Conservation (phyloP, 2,113 vertebrate species). For the Psettodes erumei region DNA sequence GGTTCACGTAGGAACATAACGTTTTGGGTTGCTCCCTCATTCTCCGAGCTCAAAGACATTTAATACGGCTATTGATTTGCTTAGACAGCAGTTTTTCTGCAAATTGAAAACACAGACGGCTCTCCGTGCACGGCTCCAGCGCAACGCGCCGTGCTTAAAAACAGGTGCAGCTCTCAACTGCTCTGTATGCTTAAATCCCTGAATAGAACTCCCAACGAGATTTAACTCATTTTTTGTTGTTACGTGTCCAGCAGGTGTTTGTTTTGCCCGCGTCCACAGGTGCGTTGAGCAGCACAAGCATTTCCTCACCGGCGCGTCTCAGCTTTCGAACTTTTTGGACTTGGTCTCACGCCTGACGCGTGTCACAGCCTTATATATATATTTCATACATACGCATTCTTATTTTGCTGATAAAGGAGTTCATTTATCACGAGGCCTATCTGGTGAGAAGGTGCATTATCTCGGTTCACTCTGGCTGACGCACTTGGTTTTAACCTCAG, state of each 20-base stretch:
- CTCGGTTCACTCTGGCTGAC: constrained; percentile 3
- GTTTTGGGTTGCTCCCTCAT: background rate
- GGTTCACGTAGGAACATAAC: background rate
- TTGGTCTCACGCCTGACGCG: too few relatives aligned
- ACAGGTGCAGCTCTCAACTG: background rate
- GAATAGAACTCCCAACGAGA: background rate
- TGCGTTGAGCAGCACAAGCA: background rate
- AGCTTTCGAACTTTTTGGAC: background rate
- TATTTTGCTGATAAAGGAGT: constrained; percentile 9
- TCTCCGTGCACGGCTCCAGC: background rate
- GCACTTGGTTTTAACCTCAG: constrained; percentile 17
- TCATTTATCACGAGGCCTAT: constrained; percentile 1
- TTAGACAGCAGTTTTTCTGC: background rate
- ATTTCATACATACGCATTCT: too few relatives aligned
- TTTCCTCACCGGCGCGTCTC: background rate
- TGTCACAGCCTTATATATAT: background rate
- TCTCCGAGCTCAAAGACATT: background rate
- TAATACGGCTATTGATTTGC: background rate
- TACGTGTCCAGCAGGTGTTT: background rate
- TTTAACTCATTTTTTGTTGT: background rate
- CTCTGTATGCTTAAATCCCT: background rate
- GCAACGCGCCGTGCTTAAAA: background rate
- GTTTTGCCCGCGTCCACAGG: background rate
- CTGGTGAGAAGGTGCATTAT: background rate
- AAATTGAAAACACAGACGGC: background rate